Evolutionary conservation across 2,113 vertebrate genomes (phyloP), one percentile per base, ranked within the genome.

Genomic region (Montifringilla adamsi): DNA sequence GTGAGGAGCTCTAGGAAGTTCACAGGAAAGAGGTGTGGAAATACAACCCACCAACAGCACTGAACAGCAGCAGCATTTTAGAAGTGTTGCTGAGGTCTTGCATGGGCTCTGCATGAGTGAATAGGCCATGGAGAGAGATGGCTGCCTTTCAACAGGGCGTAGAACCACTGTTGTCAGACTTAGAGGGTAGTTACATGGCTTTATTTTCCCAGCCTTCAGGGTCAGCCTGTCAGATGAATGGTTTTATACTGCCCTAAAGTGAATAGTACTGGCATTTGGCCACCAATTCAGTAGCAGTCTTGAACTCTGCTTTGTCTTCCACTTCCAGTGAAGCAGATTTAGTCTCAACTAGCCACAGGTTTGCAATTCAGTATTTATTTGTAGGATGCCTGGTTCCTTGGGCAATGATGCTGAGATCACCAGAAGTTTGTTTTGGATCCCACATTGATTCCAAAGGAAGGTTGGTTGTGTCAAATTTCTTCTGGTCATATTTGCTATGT

Each of bases 401-500:
- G 58, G 79, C 69, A 94, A 84, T 0, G 2, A 82, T 46, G 72
- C 47, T 81, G 75, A 89, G 87, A 91, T 85, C 11, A 6, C 52
- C 37, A 27, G 43, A 94, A 81, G 92, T 94, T 96, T 96, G 93
- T 49, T 97, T 97, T 95, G 94, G 95, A 96, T 90, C 73, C 83
- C 37, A 37, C 2, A 1, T 7, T 68, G 58, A 56, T 79, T 90
- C 92, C 91, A 92, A 64, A 94, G 58, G 87, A 84, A 79, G 66
- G 43, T 63, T 76, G 85, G 81, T 92, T 95, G 78, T 20, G 2
- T 92, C 87, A 82, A 77, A 84, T 96, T 93, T 87, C 83, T 94
- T 79, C 84, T 87, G 93, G 84, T 90, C 59, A 37, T 59, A 60
- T 87, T 95, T 90, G 66, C 94, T 93, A 15, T 74, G 84, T 56